Evolutionary conservation across 2,113 vertebrate species (phyloP).

Genomic region (Lepidothrix coronata): DNA sequence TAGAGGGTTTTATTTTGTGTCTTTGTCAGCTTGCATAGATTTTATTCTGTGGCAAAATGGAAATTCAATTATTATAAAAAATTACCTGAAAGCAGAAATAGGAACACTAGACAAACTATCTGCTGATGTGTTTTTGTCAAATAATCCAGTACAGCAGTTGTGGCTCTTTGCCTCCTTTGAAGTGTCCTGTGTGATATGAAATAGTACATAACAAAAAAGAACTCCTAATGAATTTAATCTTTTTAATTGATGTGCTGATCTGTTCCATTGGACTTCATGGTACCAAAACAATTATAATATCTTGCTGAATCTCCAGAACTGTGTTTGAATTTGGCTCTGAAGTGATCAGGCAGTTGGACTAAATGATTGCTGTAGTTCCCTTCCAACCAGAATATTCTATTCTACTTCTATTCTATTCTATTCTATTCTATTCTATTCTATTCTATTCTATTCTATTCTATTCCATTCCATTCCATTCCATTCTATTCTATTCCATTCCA

Average conservation of each 20-base stretch:
- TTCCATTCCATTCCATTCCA: not conserved
- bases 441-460: not conserved
- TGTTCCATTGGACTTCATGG: not conserved
- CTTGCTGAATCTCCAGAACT: not conserved
- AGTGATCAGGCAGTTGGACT: not conserved
- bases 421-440: not conserved
- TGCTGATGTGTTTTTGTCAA: not conserved
- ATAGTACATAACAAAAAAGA: not conserved
- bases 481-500: not conserved
- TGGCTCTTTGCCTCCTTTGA: not conserved
- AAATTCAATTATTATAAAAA: not conserved
- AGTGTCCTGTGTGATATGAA: not conserved
- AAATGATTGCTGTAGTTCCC: not conserved
- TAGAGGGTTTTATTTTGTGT: not conserved
- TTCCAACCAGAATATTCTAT: not conserved
- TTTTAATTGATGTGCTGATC: not conserved
- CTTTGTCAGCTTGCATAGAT: not conserved
- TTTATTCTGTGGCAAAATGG: not conserved
- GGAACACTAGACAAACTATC: not conserved
- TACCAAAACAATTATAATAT: not conserved
- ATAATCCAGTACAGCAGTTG: not conserved
- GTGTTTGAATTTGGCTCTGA: not conserved
- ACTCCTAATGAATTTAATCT: not conserved
- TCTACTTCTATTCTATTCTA: not conserved
- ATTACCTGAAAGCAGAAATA: not conserved